Conservation (phyloP, 2,888 invertebrate species). For the Ormyrus pomaceus region DNA sequence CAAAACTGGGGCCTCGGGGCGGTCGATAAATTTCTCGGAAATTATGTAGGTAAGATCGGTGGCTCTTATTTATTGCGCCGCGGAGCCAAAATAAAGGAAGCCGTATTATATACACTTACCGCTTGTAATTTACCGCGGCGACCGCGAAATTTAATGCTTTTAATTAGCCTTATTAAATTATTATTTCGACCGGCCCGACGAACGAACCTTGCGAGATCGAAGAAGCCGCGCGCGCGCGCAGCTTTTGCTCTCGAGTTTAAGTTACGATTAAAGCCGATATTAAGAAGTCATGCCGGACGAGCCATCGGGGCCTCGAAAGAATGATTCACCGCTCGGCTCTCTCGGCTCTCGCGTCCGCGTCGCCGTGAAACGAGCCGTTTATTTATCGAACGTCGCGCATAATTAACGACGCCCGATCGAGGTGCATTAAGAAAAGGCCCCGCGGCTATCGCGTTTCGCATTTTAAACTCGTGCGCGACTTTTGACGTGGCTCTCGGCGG, state of each 20-base stretch:
- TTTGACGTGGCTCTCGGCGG: constrained; percentile 51
- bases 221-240: not conserved
- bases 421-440: constrained; percentile 59
- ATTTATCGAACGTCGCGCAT: constrained; percentile 58
- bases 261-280: constrained; percentile 31
- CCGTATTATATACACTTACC: too few relatives aligned
- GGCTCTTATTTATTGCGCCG: too few relatives aligned
- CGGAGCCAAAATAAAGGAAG: too few relatives aligned
- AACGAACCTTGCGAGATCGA: constrained; percentile 22
- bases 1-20: too few relatives aligned
- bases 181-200: constrained; percentile 11
- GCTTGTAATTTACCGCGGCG: too few relatives aligned
- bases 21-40: too few relatives aligned
- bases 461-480: constrained; percentile 59
- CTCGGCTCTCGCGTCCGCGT: not conserved
- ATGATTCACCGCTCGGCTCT: constrained; percentile 56
- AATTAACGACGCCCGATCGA: constrained; percentile 63
- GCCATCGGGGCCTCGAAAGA: constrained; percentile 32
- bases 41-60: too few relatives aligned
- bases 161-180: constrained; percentile 45
- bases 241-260: not conserved
- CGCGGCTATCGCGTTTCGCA: constrained; percentile 57
- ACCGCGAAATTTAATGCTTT: not conserved
- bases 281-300: constrained; percentile 38
- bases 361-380: constrained; percentile 56